Base-by-base conservation (phyloP, 1,140 invertebrate genomes). In the Asobara japonica region DNA sequence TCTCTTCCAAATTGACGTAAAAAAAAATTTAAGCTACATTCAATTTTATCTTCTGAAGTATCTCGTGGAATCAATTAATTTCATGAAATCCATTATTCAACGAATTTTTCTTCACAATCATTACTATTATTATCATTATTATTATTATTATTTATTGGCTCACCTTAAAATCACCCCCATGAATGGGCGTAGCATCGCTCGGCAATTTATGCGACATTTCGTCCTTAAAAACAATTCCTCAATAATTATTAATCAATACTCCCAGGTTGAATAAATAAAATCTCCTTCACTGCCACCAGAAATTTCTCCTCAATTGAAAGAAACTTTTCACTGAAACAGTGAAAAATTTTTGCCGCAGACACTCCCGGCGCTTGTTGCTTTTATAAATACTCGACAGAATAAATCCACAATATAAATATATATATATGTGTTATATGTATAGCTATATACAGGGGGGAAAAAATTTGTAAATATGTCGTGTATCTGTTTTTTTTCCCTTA, bases 161-260 rank as follows among this genome's bases (percentile, higher is more conserved):
- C 60, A 86, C 84, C 83, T 84, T 82, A 79, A 82, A 83, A 62
- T 80, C 80, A 76, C 78, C 80, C 77, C 79, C 83, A 73, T 85
- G 84, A 56, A 84, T 74, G 33, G 81, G 77, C 48, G 78, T 76
- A 27, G 80, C 79, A 67, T 45, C 41, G 41, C 69, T 78, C 69
- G 78, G 76, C 71, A 75, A 77, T 73, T 80, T 84, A 71, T 83
- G 83, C 69, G 84, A 84, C 84, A 86, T 86, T 56, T 18, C 7
- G 5, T 56, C 4, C 7, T 56, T 5, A 56, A 27, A 20, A 56
- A 25, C 22, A 10, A 11, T 25, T 25, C 20, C 25, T 18, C 51
- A 56, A 56, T 27, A 56, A 4, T 22, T 25, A 25, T 25, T 22
- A 11, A 56, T 25, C 22, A 27, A 20, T 25, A 6, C 16, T 56